Conservation (phyloP, 2,797 vertebrate species). For the Trichosurus vulpecula region DNA sequence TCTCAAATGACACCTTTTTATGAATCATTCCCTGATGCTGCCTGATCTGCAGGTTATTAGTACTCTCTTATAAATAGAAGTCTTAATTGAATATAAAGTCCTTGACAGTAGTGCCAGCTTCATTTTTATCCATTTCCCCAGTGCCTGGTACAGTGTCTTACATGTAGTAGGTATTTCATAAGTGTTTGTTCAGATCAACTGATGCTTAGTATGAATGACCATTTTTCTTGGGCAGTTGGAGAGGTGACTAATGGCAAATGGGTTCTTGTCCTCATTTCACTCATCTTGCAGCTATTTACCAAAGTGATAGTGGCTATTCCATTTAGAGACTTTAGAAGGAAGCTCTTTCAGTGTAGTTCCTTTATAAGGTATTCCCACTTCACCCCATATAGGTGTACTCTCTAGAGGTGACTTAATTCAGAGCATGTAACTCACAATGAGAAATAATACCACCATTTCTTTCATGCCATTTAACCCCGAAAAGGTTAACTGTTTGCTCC, state of each 20-base stretch:
- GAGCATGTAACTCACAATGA: conserved; percentile 16
- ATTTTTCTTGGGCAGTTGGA: background rate
- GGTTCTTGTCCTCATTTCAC: background rate
- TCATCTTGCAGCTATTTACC: background rate
- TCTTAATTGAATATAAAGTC: background rate
- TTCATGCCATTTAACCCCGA: conserved; percentile 63
- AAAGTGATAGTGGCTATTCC: conserved; percentile 20
- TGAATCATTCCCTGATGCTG: background rate
- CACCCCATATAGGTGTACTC: conserved; percentile 14
- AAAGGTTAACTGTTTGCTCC: conserved; percentile 65
- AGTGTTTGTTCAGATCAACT: background rate
- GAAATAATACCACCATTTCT: conserved; percentile 60
- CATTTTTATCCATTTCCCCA: background rate
- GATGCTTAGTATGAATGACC: background rate
- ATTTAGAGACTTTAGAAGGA: conserved; percentile 35
- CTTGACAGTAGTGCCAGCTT: background rate
- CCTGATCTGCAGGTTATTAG: background rate
- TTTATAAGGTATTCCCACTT: conserved; percentile 47
- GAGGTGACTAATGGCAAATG: background rate
- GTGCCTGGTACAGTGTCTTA: background rate
- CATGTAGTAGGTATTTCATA: background rate
- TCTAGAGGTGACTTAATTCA: conserved; percentile 38
- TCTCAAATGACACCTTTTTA: background rate
- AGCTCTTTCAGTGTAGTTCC: background rate
- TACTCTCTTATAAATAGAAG: background rate